phyloP scores from a whole-genome alignment of 2,888 invertebrate species.

The Idaea dimidiata region DNA sequence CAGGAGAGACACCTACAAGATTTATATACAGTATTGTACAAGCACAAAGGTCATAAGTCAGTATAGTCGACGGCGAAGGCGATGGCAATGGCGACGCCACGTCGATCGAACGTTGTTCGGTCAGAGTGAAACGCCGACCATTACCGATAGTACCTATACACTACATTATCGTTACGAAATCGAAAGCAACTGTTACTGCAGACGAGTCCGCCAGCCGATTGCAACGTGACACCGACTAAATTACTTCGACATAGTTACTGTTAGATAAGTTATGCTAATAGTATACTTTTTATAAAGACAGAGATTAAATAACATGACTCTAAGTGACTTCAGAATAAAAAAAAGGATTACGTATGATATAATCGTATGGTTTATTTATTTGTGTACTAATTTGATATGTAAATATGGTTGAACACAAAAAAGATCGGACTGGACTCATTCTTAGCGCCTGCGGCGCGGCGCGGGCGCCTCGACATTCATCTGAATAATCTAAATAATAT shows the following conservation, averaged over 20 bases:
- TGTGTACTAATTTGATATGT: neutral
- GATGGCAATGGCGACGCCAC: neutral
- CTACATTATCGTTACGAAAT: conserved; percentile 54
- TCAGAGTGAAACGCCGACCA: conserved; percentile 64
- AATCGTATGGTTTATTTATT: neutral
- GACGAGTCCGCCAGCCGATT: conserved; percentile 23
- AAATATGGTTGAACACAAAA: neutral
- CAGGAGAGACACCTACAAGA: neutral
- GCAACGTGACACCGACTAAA: conserved; percentile 45
- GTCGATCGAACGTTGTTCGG: conserved; percentile 13
- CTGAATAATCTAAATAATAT: neutral
- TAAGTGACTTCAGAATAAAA: conserved; percentile 3
- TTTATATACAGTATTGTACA: neutral
- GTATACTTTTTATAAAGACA: neutral
- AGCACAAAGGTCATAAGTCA: conserved; percentile 19
- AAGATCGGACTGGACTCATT: neutral
- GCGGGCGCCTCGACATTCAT: neutral
- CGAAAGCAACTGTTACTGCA: conserved; percentile 40
- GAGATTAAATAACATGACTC: neutral
- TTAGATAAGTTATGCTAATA: conserved; percentile 6
- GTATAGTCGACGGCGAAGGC: conserved; percentile 19
- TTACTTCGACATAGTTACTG: conserved; percentile 1
- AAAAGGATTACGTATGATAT: neutral
- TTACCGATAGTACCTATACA: conserved; percentile 50
- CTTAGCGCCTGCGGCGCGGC: neutral